These are phyloP conservation scores for Odontamblyopus rebecca DNA, from an alignment of 2,797 vertebrate genomes.

Conservation along the genomic window DNA sequence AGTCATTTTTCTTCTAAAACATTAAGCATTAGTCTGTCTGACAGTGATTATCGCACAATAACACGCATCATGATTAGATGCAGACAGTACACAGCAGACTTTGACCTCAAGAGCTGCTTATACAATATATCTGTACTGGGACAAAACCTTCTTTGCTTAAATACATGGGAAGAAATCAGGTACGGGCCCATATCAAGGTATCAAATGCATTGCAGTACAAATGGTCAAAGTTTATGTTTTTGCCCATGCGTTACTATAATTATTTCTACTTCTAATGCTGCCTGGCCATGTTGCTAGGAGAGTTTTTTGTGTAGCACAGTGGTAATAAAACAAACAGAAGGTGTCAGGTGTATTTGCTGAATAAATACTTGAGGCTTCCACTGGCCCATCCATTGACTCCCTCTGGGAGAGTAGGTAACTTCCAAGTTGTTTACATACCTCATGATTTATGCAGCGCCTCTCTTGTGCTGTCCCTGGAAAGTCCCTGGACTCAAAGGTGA, in stretches of 20 bases:
- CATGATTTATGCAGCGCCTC: not conserved
- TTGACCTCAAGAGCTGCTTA: too few species aligned
- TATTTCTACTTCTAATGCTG: not conserved
- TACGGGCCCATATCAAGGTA: too few species aligned
- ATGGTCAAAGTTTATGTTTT: not conserved
- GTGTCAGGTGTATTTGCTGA: not conserved
- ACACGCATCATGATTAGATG: too few species aligned
- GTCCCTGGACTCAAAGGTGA: not conserved
- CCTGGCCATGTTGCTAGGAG: not conserved
- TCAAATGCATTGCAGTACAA: not conserved
- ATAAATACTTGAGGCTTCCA: constrained; percentile 12
- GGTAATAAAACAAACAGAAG: constrained; percentile 3
- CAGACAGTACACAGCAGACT: too few species aligned
- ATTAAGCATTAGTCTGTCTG: too few species aligned
- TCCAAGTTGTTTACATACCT: constrained; percentile 21
- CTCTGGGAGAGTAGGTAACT: constrained; percentile 26
- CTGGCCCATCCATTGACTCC: constrained; percentile 12
- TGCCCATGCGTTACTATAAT: not conserved
- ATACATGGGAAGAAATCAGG: too few species aligned
- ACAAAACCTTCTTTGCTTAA: too few species aligned
- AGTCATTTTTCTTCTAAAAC: not conserved
- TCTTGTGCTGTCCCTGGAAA: not conserved
- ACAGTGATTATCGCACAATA: too few species aligned
- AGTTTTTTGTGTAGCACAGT: not conserved
- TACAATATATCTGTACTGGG: too few species aligned